A percentile compares a stretch with the other conserved stretches of the same genome.
phyloP scores from a whole-genome alignment of 2,888 invertebrate species.

The Melanargia galathea region DNA sequence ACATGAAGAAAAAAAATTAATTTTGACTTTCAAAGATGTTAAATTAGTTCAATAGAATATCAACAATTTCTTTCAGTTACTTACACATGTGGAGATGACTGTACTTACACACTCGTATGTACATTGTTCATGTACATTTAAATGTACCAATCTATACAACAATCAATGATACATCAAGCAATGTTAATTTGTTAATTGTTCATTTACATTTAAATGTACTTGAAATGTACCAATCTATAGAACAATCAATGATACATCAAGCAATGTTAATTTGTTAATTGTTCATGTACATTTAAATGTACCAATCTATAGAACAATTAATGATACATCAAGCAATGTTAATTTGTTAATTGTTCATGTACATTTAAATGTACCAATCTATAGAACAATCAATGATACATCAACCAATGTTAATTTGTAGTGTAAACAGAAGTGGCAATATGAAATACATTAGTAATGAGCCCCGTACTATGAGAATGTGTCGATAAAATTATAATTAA shows the following conservation, averaged over 20 bases:
- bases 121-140: too few relatives aligned
- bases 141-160: too few relatives aligned
- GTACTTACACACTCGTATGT: too few relatives aligned
- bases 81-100: too few relatives aligned
- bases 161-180: too few relatives aligned
- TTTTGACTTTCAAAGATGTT: too few relatives aligned
- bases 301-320: too few relatives aligned
- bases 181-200: background rate
- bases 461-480: conserved; percentile 16
- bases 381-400: conserved; percentile 33
- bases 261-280: conserved; percentile 36
- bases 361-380: conserved; percentile 1
- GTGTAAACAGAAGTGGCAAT: conserved; percentile 35
- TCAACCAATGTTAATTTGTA: conserved; percentile 35
- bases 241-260: conserved; percentile 34
- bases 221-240: conserved; percentile 12
- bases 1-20: too few relatives aligned
- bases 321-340: too few relatives aligned
- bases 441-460: conserved; percentile 35
- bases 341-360: background rate
- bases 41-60: too few relatives aligned
- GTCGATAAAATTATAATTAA: background rate
- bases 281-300: too few relatives aligned
- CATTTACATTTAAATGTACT: background rate
- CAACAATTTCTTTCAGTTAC: too few relatives aligned